A percentile compares a stretch with the other conserved stretches of the same genome.
Evolutionary conservation across 2,888 invertebrate species (phyloP).

Genomic region (Catotricha subobsoleta): DNA sequence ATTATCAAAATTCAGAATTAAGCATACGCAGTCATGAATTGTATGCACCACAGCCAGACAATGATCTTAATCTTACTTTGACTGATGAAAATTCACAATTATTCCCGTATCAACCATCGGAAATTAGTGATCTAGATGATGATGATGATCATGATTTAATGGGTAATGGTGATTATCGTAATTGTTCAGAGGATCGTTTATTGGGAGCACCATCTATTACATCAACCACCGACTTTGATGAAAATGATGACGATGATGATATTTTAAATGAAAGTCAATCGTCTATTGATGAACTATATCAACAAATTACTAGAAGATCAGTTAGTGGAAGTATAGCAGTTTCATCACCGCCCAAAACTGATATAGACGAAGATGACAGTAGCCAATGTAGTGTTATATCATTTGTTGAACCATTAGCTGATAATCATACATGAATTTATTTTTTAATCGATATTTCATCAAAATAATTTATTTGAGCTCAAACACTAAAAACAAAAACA

Average conservation of each 20-base stretch:
- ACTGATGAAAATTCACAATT: constrained; percentile 23
- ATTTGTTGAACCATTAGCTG: constrained; percentile 22
- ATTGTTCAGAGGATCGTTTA: constrained; percentile 3
- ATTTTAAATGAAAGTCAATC: constrained; percentile 17
- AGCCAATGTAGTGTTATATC: constrained; percentile 29
- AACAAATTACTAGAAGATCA: constrained; percentile 35
- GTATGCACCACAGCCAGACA: constrained; percentile 40
- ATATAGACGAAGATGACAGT: constrained; percentile 23
- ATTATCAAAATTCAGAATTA: constrained; percentile 45
- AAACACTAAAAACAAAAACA: no score
- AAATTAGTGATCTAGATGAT: constrained; percentile 24
- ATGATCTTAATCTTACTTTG: constrained; percentile 32
- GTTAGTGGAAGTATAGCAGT: constrained; percentile 8
- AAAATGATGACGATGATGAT: constrained; percentile 12
- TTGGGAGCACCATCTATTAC: neutral
- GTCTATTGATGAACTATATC: constrained; percentile 47
- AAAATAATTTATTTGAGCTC: no score
- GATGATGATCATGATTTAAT: constrained; percentile 16
- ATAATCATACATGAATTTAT: no score
- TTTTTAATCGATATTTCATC: no score
- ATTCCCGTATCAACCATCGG: constrained; percentile 26
- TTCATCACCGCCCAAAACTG: constrained; percentile 14
- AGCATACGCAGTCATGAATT: constrained; percentile 44
- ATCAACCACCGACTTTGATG: constrained; percentile 4
- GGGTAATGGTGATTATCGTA: constrained; percentile 11